Conservation (phyloP, 1,140 invertebrate species). For the Apis cerana region DNA sequence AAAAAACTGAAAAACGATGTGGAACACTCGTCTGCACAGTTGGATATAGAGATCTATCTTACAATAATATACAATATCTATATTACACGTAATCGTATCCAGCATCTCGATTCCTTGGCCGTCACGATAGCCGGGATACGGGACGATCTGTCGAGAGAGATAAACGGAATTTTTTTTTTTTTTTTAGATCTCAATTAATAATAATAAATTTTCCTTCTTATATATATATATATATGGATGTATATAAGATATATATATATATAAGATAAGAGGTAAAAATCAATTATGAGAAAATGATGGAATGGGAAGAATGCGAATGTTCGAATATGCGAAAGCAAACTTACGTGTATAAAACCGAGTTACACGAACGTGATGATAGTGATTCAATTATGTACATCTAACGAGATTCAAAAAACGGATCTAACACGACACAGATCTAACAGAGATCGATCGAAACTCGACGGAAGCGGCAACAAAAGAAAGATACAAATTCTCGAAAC, state of each 20-base stretch:
- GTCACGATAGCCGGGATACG: not conserved
- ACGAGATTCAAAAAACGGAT: not conserved
- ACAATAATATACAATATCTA: slow-evolving; percentile 33
- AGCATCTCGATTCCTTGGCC: not conserved
- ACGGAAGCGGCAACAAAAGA: slow-evolving; percentile 15
- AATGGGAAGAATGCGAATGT: not conserved
- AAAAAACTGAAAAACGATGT: slow-evolving; percentile 43
- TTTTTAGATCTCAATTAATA: not conserved
- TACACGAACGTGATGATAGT: too few relatives aligned
- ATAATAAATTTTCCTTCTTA: too few relatives aligned
- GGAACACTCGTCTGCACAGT: slow-evolving; percentile 16
- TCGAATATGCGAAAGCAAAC: too few relatives aligned
- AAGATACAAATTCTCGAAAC: not conserved
- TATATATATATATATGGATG: not conserved
- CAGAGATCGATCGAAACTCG: not conserved
- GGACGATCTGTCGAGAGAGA: slow-evolving; percentile 29
- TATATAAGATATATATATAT: not conserved
- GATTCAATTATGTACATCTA: slow-evolving; percentile 6
- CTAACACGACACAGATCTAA: not conserved
- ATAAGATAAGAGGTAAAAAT: not conserved
- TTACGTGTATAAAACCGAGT: too few relatives aligned
- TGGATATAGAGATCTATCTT: slow-evolving; percentile 23
- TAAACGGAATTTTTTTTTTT: not conserved
- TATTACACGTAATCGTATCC: slow-evolving; percentile 28
- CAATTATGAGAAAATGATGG: not conserved